phyloP scores from a whole-genome alignment of 2,797 vertebrate genomes.

The Simalia tracyae region DNA sequence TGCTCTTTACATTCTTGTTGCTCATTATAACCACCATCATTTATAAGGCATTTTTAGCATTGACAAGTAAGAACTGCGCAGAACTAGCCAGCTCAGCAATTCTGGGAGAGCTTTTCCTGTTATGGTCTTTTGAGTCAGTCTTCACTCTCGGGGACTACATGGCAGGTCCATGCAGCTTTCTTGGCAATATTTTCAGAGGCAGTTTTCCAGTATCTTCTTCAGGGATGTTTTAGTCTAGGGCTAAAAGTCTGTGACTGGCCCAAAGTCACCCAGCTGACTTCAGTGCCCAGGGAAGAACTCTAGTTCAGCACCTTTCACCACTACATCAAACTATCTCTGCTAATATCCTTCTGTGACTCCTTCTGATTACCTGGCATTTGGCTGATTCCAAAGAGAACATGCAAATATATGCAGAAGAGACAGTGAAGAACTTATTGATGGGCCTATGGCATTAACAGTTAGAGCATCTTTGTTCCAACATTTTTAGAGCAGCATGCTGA shows the following conservation, averaged over 20 bases:
- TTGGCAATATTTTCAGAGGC: not conserved
- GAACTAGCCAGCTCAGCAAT: not conserved
- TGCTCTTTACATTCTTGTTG: not conserved
- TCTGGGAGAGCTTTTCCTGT: not conserved
- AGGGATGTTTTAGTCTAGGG: not conserved
- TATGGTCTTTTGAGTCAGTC: not conserved
- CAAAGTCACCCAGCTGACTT: not conserved
- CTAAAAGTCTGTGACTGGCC: not conserved
- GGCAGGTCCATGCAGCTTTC: not conserved
- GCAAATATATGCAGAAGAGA: conserved; percentile 23
- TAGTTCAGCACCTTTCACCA: not conserved
- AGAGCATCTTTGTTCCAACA: conserved; percentile 33
- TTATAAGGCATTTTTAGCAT: not conserved
- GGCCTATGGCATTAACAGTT: conserved; percentile 33
- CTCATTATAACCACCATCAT: not conserved
- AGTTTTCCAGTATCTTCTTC: not conserved
- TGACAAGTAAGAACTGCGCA: not conserved
- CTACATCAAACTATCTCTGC: not conserved
- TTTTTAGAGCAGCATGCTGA: conserved; percentile 44
- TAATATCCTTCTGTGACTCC: not conserved
- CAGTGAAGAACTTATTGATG: conserved; percentile 34
- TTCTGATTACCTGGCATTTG: not conserved
- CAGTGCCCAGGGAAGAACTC: not conserved
- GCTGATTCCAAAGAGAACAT: conserved; percentile 2
- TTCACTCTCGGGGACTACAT: not conserved